phyloP scores from a whole-genome alignment of 2,797 vertebrate species.

The Micropoecilia bifurca region DNA sequence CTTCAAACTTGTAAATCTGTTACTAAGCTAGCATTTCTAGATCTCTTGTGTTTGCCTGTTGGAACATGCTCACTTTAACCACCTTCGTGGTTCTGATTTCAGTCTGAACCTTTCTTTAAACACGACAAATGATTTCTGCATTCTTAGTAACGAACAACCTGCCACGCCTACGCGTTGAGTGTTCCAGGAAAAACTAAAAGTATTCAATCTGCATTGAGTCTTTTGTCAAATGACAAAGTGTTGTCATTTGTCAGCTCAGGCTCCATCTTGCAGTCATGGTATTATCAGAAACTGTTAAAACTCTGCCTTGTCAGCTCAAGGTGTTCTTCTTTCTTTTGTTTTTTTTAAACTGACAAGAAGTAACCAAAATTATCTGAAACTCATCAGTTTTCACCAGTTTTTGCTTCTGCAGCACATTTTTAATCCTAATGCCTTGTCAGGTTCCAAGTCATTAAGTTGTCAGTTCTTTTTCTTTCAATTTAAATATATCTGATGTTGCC shows the following conservation, averaged over 20 bases:
- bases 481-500: neutral
- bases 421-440: neutral
- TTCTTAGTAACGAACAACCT: neutral
- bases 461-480: neutral
- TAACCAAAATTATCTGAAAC: neutral
- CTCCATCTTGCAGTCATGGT: neutral
- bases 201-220: neutral
- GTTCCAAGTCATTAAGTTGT: neutral
- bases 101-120: neutral
- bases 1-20: neutral
- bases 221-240: neutral
- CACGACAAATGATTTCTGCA: neutral
- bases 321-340: neutral
- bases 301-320: neutral
- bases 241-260: neutral
- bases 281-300: neutral
- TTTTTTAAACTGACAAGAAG: neutral
- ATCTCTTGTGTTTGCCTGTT: neutral
- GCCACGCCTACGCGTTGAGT: neutral
- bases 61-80: constrained; percentile 1
- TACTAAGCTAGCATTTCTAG: neutral
- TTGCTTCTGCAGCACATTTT: neutral
- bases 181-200: neutral
- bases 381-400: neutral
- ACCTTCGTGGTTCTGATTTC: neutral